Evolutionary conservation across 2,797 vertebrate species (phyloP).

Genomic region (Enteromius viviparus): DNA sequence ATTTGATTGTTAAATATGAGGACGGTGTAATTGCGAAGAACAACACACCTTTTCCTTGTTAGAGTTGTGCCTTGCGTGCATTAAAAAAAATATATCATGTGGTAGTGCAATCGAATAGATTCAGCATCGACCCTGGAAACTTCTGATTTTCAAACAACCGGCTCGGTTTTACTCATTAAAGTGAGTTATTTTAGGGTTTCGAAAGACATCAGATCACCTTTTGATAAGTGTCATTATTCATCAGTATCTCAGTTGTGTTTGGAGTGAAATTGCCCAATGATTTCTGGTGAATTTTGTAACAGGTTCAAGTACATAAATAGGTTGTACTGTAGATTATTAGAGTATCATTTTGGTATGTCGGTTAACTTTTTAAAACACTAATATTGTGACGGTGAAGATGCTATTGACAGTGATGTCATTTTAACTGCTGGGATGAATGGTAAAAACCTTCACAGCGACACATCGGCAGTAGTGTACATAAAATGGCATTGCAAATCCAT

Average conservation of each 20-base stretch:
- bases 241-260: slow-evolving; percentile 31
- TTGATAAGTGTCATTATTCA: slow-evolving; percentile 5
- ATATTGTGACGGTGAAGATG: slow-evolving; percentile 21
- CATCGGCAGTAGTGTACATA: neutral
- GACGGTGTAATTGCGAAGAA: slow-evolving; percentile 32
- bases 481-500: neutral
- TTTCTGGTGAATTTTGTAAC: slow-evolving; percentile 16
- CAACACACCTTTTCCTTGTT: slow-evolving; percentile 40
- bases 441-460: neutral
- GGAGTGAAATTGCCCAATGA: slow-evolving; percentile 22
- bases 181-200: neutral
- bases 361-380: slow-evolving; percentile 19
- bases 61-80: slow-evolving; percentile 53
- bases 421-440: neutral
- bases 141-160: slow-evolving; percentile 24
- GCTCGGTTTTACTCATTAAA: slow-evolving; percentile 1
- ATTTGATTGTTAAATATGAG: slow-evolving; percentile 39
- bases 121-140: slow-evolving; percentile 27
- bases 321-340: slow-evolving; percentile 44
- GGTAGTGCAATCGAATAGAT: slow-evolving; percentile 1
- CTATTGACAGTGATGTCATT: slow-evolving; percentile 2
- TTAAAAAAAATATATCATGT: slow-evolving; percentile 31
- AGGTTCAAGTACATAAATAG: slow-evolving; percentile 25
- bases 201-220: neutral
- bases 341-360: slow-evolving; percentile 19